A percentile compares a stretch with the other conserved stretches of the same genome.
phyloP scores from a whole-genome alignment of 2,797 vertebrate genomes.

The Aphelocoma californica region DNA sequence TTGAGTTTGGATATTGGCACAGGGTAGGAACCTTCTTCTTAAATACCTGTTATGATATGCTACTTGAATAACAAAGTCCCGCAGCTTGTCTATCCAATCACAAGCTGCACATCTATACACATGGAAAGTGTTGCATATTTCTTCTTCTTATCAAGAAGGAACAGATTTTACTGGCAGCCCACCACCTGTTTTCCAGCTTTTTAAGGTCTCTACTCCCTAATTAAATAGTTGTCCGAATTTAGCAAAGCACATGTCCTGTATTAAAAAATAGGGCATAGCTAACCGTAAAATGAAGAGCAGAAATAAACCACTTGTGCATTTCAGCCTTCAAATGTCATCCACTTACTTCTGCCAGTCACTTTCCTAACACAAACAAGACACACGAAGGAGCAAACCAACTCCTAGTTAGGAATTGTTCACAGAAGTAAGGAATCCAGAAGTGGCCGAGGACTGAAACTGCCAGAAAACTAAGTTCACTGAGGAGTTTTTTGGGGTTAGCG shows the following conservation, averaged over 20 bases:
- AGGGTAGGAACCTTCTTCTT: neutral
- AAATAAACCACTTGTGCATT: conserved; percentile 23
- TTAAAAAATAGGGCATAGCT: neutral
- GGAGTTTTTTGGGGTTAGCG: neutral
- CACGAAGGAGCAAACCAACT: conserved; percentile 15
- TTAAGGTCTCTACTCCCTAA: neutral
- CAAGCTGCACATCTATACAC: neutral
- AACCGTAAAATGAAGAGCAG: neutral
- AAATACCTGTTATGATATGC: neutral
- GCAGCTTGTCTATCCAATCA: fast-evolving
- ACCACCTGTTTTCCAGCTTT: neutral
- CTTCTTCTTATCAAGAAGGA: neutral
- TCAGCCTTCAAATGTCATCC: conserved; percentile 21
- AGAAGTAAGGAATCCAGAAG: neutral
- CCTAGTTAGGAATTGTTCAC: conserved; percentile 53
- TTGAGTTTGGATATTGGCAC: neutral
- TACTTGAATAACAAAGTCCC: neutral
- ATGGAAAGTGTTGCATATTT: neutral
- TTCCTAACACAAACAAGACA: conserved; percentile 8
- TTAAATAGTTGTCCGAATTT: neutral
- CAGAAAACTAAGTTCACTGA: neutral
- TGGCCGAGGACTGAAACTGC: neutral
- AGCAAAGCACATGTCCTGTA: neutral
- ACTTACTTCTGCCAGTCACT: conserved; percentile 33
- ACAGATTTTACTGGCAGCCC: neutral